Evolutionary conservation across 2,888 invertebrate species (phyloP).

Genomic region (Spatulosminthurus flaviceps): DNA sequence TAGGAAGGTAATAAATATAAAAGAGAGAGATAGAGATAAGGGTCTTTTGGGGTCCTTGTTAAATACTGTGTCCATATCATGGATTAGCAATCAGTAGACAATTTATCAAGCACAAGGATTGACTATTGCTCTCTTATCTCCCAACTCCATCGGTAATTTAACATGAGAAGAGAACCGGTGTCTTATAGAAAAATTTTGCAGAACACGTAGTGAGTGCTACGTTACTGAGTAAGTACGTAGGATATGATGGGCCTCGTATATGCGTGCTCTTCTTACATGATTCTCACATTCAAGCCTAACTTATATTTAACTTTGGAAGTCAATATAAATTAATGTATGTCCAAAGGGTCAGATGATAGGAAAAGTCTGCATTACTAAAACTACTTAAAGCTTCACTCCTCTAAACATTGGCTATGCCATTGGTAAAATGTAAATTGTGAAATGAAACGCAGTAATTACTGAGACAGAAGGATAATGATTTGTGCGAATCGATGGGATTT

Average conservation of each 20-base stretch:
- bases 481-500: not conserved
- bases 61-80: not conserved
- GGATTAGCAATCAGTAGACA: constrained; percentile 2
- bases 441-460: not conserved
- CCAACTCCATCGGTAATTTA: not conserved
- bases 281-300: not conserved
- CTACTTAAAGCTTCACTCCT: too few relatives aligned
- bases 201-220: too few relatives aligned
- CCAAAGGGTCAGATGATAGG: not conserved
- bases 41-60: not conserved
- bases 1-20: not conserved
- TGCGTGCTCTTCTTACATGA: constrained; percentile 8
- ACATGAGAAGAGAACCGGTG: not conserved
- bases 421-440: not conserved
- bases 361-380: too few relatives aligned
- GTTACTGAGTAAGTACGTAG: too few relatives aligned
- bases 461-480: not conserved
- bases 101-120: constrained; percentile 6
- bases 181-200: not conserved
- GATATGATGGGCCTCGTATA: not conserved
- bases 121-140: not conserved
- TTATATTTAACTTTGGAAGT: not conserved
- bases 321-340: not conserved
- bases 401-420: too few relatives aligned
- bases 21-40: not conserved